Evolutionary conservation across 2,797 vertebrate genomes (phyloP).

Genomic region (Gambusia yucatana): DNA sequence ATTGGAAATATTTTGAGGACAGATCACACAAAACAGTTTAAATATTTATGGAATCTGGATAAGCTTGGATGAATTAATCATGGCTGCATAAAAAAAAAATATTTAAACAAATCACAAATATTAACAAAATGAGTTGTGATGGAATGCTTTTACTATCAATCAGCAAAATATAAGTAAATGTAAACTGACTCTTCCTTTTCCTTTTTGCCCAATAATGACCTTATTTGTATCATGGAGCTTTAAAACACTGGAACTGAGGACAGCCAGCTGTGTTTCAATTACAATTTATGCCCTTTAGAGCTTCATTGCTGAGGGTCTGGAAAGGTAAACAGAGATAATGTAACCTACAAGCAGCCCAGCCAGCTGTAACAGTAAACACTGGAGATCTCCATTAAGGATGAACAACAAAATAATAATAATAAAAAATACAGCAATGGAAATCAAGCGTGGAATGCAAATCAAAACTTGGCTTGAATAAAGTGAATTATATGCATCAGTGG

Average conservation of each 20-base stretch:
- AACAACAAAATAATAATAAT: conserved; percentile 13
- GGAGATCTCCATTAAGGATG: conserved; percentile 18
- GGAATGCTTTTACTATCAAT: neutral
- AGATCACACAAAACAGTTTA: neutral
- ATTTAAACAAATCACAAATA: neutral
- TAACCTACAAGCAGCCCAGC: conserved; percentile 37
- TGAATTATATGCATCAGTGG: conserved; percentile 30
- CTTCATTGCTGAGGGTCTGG: conserved; percentile 22
- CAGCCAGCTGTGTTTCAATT: conserved; percentile 30
- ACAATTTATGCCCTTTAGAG: conserved; percentile 43
- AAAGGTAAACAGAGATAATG: conserved; percentile 38
- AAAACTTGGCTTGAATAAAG: conserved; percentile 17
- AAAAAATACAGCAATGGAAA: neutral
- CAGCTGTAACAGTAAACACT: conserved; percentile 42
- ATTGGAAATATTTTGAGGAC: neutral
- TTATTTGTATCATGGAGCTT: conserved; percentile 25
- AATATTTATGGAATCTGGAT: neutral
- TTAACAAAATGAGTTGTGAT: neutral
- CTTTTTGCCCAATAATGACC: conserved; percentile 3
- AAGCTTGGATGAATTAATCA: neutral
- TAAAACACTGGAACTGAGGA: conserved; percentile 22
- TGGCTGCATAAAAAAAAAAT: neutral
- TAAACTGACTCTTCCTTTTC: neutral
- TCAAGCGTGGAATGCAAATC: conserved; percentile 19
- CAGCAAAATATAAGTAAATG: neutral